Percentiles rank a stretch among this genome's conserved stretches.
phyloP scores from a whole-genome alignment of 2,888 invertebrate genomes.

The Euphydryas editha region DNA sequence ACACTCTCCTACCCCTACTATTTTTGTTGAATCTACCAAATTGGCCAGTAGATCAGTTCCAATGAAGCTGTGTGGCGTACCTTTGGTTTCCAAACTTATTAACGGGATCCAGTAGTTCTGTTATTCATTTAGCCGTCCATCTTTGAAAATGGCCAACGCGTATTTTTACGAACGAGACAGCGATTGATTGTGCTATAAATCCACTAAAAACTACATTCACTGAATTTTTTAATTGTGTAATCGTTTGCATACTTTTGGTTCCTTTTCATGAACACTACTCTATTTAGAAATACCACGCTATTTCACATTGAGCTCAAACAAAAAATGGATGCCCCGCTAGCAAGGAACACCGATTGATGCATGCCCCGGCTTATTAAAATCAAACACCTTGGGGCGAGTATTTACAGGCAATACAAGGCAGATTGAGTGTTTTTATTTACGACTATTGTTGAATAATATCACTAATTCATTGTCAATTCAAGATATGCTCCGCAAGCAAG shows the following conservation, averaged over 20 bases:
- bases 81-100: conserved; percentile 5
- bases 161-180: conserved; percentile 43
- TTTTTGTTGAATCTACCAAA: too few relatives aligned
- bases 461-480: conserved; percentile 25
- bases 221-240: conserved; percentile 43
- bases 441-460: conserved; percentile 46
- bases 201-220: conserved; percentile 49
- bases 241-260: conserved; percentile 35
- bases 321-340: conserved; percentile 40
- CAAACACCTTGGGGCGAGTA: conserved; percentile 43
- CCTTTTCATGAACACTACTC: conserved; percentile 32
- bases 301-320: conserved; percentile 39
- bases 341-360: conserved; percentile 39
- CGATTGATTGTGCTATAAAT: conserved; percentile 41
- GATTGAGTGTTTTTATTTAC: conserved; percentile 45
- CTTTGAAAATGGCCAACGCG: conserved; percentile 39
- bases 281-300: conserved; percentile 37
- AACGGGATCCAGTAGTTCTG: conserved; percentile 12
- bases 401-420: conserved; percentile 46
- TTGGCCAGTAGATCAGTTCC: too few relatives aligned
- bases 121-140: conserved; percentile 20
- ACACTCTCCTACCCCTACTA: too few relatives aligned
- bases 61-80: too few relatives aligned
- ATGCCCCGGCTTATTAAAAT: conserved; percentile 39
- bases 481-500: conserved; percentile 41